A percentile compares a stretch with the other conserved stretches of the same genome.
phyloP scores from a whole-genome alignment of 2,797 vertebrate species.

The Perodicticus potto region DNA sequence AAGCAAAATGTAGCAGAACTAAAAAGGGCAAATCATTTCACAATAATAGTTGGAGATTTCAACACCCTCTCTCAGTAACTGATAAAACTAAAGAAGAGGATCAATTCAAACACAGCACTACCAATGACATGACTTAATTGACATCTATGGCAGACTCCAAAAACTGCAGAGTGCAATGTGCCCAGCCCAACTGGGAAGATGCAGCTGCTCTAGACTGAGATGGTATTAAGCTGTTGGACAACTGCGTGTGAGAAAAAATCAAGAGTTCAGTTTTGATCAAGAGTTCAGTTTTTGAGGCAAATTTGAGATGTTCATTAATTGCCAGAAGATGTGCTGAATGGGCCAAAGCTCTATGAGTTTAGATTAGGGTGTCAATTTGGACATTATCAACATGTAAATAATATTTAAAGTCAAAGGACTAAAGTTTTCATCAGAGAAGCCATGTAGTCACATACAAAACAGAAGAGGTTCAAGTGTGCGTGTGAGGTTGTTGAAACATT shows the following conservation, averaged over 20 bases:
- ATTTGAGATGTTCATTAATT: not conserved
- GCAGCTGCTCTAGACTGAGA: not conserved
- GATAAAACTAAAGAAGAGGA: not conserved
- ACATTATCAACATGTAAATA: not conserved
- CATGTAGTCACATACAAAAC: not conserved
- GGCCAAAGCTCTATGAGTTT: not conserved
- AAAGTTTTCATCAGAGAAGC: not conserved
- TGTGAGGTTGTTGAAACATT: not conserved
- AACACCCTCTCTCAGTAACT: not conserved
- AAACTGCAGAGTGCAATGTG: not conserved
- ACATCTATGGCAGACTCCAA: not conserved
- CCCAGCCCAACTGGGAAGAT: not conserved
- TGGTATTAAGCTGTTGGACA: not conserved
- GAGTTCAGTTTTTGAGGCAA: not conserved
- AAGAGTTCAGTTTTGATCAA: not conserved
- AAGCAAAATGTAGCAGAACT: not conserved
- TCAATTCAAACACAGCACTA: not conserved
- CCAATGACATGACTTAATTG: not conserved
- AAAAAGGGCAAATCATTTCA: not conserved
- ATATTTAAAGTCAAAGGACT: not conserved
- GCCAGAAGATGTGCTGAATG: not conserved
- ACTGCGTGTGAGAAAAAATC: not conserved
- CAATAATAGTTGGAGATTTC: not conserved
- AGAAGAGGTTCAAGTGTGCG: not conserved
- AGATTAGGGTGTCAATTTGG: not conserved